These are phyloP conservation scores for Aethina tumida DNA, from an alignment of 1,140 invertebrate genomes.

Conservation along the genomic window DNA sequence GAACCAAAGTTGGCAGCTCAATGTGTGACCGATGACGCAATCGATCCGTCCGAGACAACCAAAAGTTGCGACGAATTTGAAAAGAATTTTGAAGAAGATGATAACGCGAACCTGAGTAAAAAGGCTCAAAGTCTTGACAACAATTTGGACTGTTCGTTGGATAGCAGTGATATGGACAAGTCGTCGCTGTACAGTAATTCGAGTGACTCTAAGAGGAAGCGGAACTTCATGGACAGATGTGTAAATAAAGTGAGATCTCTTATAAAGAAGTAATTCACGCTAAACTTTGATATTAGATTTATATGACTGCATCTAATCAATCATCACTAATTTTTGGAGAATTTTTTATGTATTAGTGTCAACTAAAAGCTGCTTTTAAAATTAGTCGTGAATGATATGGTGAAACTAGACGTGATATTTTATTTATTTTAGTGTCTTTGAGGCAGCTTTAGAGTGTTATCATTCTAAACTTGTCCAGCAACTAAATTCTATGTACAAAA, in stretches of 20 bases:
- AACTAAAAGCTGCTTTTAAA: conserved; percentile 1
- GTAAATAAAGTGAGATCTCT: conserved; percentile 66
- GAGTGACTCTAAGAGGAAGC: conserved; percentile 46
- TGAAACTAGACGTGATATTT: conserved; percentile 13
- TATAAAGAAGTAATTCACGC: conserved; percentile 47
- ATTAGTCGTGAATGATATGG: conserved; percentile 10
- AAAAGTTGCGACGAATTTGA: conserved; percentile 29
- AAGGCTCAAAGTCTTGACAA: conserved; percentile 37
- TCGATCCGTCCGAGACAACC: conserved; percentile 29
- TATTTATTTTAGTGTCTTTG: conserved; percentile 16
- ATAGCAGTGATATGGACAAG: conserved; percentile 23
- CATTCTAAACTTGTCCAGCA: conserved; percentile 19
- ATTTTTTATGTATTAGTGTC: conserved; percentile 8
- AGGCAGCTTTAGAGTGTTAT: no score
- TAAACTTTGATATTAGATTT: conserved; percentile 8
- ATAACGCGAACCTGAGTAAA: conserved; percentile 13
- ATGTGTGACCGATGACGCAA: conserved; percentile 19
- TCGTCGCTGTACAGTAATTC: conserved; percentile 33
- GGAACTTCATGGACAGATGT: conserved; percentile 68
- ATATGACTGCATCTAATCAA: conserved; percentile 10
- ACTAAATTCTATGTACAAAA: conserved; percentile 27
- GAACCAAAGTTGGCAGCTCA: conserved; percentile 18
- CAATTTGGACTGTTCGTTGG: conserved; percentile 23
- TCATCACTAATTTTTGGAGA: conserved; percentile 5
- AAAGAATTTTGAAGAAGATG: conserved; percentile 13